phyloP scores from a whole-genome alignment of 2,113 vertebrate genomes.

The Ceratotherium simum region DNA sequence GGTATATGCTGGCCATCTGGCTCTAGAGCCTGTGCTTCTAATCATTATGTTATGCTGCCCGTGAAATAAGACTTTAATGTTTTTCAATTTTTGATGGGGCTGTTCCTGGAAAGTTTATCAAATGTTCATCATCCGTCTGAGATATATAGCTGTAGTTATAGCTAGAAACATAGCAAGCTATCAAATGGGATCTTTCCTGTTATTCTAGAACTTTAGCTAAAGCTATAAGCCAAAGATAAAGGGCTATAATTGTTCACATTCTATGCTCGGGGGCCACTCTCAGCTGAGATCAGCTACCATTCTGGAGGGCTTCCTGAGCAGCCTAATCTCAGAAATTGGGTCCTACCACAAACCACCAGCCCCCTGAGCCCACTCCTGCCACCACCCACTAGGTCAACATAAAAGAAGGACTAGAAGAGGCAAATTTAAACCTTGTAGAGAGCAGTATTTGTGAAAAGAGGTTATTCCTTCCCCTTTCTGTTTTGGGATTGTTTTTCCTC shows the following conservation, averaged over 20 bases:
- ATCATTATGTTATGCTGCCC: not conserved
- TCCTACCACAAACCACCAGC: accelerated
- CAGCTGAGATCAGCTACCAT: not conserved
- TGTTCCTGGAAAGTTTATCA: not conserved
- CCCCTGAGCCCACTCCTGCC: not conserved
- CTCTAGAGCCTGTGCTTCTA: not conserved
- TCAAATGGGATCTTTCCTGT: no score
- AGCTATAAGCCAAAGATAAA: not conserved
- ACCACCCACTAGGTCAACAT: not conserved
- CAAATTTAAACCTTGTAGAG: not conserved
- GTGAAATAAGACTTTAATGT: not conserved
- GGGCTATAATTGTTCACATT: not conserved
- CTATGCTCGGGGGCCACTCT: no score
- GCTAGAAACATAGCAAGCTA: not conserved
- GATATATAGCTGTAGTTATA: not conserved
- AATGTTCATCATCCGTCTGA: not conserved
- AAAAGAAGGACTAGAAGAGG: not conserved
- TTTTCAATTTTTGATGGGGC: not conserved
- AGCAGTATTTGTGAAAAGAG: not conserved
- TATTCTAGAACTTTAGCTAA: not conserved
- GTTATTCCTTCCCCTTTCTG: not conserved
- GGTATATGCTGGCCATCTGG: accelerated
- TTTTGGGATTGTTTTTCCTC: not conserved
- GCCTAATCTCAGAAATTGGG: not conserved
- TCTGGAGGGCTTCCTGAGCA: not conserved